Conservation (phyloP, 1,140 invertebrate species). For the Marisa cornuarietis region DNA sequence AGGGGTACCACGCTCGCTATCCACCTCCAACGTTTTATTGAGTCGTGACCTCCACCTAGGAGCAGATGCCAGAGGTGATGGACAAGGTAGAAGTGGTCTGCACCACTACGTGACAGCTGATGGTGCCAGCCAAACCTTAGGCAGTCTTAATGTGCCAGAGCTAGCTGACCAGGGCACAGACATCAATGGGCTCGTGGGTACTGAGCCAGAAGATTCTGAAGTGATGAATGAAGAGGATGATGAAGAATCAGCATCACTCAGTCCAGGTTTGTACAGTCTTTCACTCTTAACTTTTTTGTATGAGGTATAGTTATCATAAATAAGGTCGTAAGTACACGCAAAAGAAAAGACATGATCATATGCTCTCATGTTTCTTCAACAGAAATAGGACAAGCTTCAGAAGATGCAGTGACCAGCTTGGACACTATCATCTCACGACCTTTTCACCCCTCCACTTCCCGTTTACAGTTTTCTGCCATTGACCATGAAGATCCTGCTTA, state of each 20-base stretch:
- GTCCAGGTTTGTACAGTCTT: too few species aligned
- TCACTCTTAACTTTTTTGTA: too few species aligned
- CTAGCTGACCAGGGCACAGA: conserved; percentile 38
- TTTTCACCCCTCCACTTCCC: too few species aligned
- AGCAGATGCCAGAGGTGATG: background rate
- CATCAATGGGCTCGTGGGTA: conserved; percentile 30
- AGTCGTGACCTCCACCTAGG: background rate
- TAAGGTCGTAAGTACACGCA: too few species aligned
- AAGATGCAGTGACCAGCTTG: background rate
- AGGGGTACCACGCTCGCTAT: background rate
- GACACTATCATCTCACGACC: background rate
- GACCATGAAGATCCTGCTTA: too few species aligned
- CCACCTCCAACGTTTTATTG: background rate
- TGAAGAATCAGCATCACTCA: background rate
- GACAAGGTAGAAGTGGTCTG: background rate
- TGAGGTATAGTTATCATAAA: too few species aligned
- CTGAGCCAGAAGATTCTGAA: background rate
- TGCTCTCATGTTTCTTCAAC: too few species aligned
- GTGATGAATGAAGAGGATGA: background rate
- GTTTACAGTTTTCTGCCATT: too few species aligned
- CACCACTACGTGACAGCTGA: conserved; percentile 9
- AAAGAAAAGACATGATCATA: too few species aligned
- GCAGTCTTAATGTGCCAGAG: conserved; percentile 31
- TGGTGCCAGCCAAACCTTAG: conserved; percentile 34
- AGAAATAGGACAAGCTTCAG: background rate